Evolutionary conservation across 2,888 invertebrate species (phyloP), one percentile per base, ranked within the genome.

Genomic region (Himalopsyche anomala): DNA sequence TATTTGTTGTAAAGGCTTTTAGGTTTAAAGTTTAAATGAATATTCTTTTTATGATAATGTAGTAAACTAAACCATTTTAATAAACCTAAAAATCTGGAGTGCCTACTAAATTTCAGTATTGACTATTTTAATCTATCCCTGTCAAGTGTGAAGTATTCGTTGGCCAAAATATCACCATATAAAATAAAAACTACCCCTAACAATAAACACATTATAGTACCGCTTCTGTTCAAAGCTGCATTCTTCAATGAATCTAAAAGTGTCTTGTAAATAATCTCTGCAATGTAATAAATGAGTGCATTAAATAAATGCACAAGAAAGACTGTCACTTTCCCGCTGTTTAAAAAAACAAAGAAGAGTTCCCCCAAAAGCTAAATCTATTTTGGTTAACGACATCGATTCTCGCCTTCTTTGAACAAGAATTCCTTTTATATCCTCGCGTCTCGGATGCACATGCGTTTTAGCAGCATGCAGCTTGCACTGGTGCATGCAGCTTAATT

Each of bases 381-480:
- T 62, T 62, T 62, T 28, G 62, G 62, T 19, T 28, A 62, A 62
- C 62, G 62, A 11, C 62, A 62, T 62, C 62, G 62, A 62, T 62
- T 62, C 62, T 8, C 62, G 62, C 62, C 62, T 62, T 62, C n/a
- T 62, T 62, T 28, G 62, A 62, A 62, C 62, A 62, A 19, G 6
- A 9, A 62, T 62, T 62, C 28, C n/a, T 62, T 62, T 62, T 62
- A 62, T 62, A 19, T 62, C 28, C 19, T 11, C 19, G 8, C 56
- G 56, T 62, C 62, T 62, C 62, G 62, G 62, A 56, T 62, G 62
- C 62, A 62, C 19, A 62, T 62, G 62, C 56, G n/a, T 56, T 56
- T 56, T 19, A 19, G 62, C 28, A n/a, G 56, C 56, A 0, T 9
- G 19, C 17, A 19, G 28, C 62, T 62, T 28, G 62, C n/a, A 28